phyloP scores from a whole-genome alignment of 2,113 vertebrate species.

The Casuarius casuarius region DNA sequence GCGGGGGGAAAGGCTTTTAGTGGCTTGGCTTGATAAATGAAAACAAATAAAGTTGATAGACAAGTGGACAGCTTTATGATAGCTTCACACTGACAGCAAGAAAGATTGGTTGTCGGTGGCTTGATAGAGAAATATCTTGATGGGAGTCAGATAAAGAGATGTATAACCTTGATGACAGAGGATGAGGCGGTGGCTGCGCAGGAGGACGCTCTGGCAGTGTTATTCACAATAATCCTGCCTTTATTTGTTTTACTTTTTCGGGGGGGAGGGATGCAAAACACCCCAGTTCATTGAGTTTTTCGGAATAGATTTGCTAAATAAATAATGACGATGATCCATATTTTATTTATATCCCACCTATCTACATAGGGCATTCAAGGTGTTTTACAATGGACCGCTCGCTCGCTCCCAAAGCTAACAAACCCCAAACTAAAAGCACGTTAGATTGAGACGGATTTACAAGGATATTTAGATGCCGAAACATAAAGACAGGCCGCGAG shows the following conservation, averaged over 20 bases:
- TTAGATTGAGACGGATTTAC: background rate
- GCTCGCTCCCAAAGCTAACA: background rate
- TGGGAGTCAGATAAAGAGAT: background rate
- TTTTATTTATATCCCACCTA: slow-evolving; percentile 43
- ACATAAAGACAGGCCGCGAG: background rate
- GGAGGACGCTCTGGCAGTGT: background rate
- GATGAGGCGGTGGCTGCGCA: background rate
- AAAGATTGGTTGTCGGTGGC: slow-evolving; percentile 43
- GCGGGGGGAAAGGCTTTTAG: background rate
- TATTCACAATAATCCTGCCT: background rate
- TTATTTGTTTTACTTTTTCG: slow-evolving; percentile 16
- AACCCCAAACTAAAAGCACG: background rate
- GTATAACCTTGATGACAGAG: slow-evolving; percentile 28
- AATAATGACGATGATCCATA: background rate
- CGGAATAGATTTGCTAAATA: slow-evolving; percentile 48
- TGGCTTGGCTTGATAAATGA: slow-evolving; percentile 13
- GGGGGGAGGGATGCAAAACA: background rate
- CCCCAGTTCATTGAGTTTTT: background rate
- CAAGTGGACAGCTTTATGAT: slow-evolving; percentile 32
- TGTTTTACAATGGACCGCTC: background rate
- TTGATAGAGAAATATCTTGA: slow-evolving; percentile 17
- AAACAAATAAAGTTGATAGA: slow-evolving; percentile 54
- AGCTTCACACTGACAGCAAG: slow-evolving; percentile 21
- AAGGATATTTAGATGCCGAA: background rate
- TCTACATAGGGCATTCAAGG: background rate